Base-by-base conservation (phyloP, 2,888 invertebrate genomes). In the Epiblema foenella region DNA sequence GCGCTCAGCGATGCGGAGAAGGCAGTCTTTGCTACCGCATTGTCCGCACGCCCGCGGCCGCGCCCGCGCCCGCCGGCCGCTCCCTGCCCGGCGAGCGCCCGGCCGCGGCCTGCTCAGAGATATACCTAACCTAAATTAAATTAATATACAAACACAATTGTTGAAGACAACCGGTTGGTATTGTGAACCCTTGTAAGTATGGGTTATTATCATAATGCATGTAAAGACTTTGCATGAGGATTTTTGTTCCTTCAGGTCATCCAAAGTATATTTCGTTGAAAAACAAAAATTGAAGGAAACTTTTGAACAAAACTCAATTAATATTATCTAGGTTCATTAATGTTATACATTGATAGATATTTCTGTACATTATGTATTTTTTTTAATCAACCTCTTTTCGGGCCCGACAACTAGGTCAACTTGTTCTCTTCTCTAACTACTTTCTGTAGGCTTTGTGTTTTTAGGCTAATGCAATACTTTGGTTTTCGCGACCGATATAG, bases 1-100 rank as follows among this genome's bases (percentile, higher is more conserved):
- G 82, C 75, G 84, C 75, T 79, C 83, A 83, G 75, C 79, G 83
- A 79, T 75, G 81, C 83, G 83, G 75, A 75, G 78, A 81, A 81
- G 79, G 77, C 84, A 81, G 75, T 81, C n/a, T n/a, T n/a, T 83
- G 74, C 69, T 77, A 68, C 76, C 75, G 74, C 77, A 77, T 75
- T 80, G 81, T 80, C 79, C 78, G 73, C 75, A 64, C 75, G 17
- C 70, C 75, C 57, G 74, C 18, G 46, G 17, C 18, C 29, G 17
- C 33, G 11, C 11, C 33, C 46, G 65, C 75, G 17, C 70, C 75
- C 57, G 74, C 29, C 18, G 46, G 17, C 18, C 29, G 17, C 33
- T 17, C 11, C 33, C 46, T n/a, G 46, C 46, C 46, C 42, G 15
- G 42, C 42, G 42, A 42, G 33, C 57, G 33, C 56, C 33, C 54